Conservation (phyloP, 1,140 invertebrate genomes). For the Drosophila busckii region DNA sequence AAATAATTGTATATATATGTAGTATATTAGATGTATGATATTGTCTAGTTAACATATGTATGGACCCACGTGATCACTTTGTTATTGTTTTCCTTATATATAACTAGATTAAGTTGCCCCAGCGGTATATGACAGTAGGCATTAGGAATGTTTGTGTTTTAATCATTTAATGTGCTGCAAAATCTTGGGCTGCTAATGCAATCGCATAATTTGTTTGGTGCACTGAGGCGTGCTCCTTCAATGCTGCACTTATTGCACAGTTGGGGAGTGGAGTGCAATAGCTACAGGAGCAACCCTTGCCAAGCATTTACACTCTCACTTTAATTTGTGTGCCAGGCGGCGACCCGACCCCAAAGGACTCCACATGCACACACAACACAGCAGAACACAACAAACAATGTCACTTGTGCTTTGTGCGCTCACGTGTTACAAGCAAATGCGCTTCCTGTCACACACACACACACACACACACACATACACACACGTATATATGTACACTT, state of each 20-base stretch:
- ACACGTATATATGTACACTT: too few species aligned
- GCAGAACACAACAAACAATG: slow-evolving; percentile 46
- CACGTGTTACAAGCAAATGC: slow-evolving; percentile 74
- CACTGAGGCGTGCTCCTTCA: slow-evolving; percentile 45
- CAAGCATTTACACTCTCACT: slow-evolving; percentile 69
- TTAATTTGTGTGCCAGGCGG: slow-evolving; percentile 68
- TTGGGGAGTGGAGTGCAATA: too few species aligned
- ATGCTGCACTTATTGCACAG: too few species aligned
- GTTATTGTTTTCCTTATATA: too few species aligned
- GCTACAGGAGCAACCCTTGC: slow-evolving; percentile 56
- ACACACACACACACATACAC: too few species aligned
- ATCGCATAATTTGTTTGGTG: slow-evolving; percentile 72
- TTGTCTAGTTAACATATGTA: too few species aligned
- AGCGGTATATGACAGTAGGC: too few species aligned
- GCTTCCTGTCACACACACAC: slow-evolving; percentile 45
- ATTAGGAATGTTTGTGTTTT: slow-evolving; percentile 41
- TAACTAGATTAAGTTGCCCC: too few species aligned
- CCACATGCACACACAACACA: not conserved
- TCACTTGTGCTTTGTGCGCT: slow-evolving; percentile 70
- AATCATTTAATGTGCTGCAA: slow-evolving; percentile 65
- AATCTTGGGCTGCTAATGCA: slow-evolving; percentile 54
- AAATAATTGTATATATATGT: too few species aligned
- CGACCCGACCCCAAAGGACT: slow-evolving; percentile 14
- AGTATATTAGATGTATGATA: too few species aligned
- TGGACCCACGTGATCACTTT: too few species aligned